Base-by-base conservation (phyloP, 2,113 vertebrate genomes). In the Lagopus muta region DNA sequence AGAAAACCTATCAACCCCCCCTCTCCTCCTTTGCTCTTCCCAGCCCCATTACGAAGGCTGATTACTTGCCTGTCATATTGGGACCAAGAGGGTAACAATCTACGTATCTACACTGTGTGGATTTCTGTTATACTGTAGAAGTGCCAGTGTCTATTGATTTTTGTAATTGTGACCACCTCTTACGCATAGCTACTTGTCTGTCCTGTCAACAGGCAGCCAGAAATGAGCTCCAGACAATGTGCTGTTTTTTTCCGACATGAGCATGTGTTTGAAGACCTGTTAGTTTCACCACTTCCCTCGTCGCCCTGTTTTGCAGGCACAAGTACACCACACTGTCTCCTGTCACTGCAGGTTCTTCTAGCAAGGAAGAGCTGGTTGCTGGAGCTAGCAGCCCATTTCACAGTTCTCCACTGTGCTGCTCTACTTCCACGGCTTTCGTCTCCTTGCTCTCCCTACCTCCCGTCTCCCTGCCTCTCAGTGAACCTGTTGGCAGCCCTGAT, bases 211-310 rank as follows among this genome's bases (percentile, higher is more conserved):
- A 15, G 42, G 82, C 2, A 6, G 67, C 66, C 0, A 0, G 77
- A 77, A 76, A 47, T 0, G 0, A 86, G 79, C 76, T 74, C 14
- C 61, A 55, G 72, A 48, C 48, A 67, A 73, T 0, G 0, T 58
- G 32, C 8, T 70, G 74, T 54, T 83, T 80, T 80, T 82, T 74
- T 50, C 54, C 69, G 79, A 48, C 62, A 30, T 18, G 64, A 57
- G 21, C 3, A 14, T 65, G 30, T 91, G n/a, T 85, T 73, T 45
- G 62, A 48, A 60, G 71, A 60, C 55, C 58, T 91, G 45, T 17
- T 73, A 19, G 64, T n/a, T 40, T 60, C 66, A 11, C 15, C 22
- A 28, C 42, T 47, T 52, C 72, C 60, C 75, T 34, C 43, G 22
- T 42, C 12, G 45, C 50, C 43, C 24, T 54, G 40, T 20, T 61